These are phyloP conservation scores for Pelobates cultripes DNA, from an alignment of 2,797 vertebrate species.

Conservation along the genomic window DNA sequence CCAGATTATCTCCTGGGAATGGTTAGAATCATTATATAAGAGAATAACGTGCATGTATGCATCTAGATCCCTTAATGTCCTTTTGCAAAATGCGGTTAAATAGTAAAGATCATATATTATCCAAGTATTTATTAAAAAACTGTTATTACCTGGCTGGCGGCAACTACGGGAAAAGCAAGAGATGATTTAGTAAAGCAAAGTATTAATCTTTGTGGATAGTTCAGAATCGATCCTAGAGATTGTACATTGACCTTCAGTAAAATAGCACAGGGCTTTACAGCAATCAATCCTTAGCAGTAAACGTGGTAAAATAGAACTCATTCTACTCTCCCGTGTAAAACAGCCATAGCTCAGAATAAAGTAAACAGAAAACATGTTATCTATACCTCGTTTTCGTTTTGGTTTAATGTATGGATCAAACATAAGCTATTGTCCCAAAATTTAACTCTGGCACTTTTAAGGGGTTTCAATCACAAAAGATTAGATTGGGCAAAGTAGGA, in stretches of 20 bases:
- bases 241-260: slow-evolving; percentile 9
- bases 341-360: neutral
- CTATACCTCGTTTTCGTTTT: neutral
- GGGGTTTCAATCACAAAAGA: too few relatives aligned
- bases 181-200: slow-evolving; percentile 4
- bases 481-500: too few relatives aligned
- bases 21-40: neutral
- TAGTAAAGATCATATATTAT: neutral
- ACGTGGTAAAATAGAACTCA: slow-evolving; percentile 1
- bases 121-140: neutral
- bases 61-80: neutral
- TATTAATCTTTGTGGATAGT: slow-evolving; percentile 14
- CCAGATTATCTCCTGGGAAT: neutral
- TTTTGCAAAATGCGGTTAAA: neutral
- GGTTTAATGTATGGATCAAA: too few relatives aligned
- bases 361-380: slow-evolving; percentile 13
- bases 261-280: neutral
- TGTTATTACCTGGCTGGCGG: neutral
- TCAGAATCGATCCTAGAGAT: neutral
- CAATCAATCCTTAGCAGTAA: slow-evolving; percentile 2
- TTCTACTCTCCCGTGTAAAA: neutral
- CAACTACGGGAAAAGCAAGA: neutral
- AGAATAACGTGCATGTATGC: neutral
- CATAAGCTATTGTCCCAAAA: too few relatives aligned
- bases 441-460: too few relatives aligned